Base-by-base conservation (phyloP, 2,797 vertebrate species). In the Anguilla megastoma region DNA sequence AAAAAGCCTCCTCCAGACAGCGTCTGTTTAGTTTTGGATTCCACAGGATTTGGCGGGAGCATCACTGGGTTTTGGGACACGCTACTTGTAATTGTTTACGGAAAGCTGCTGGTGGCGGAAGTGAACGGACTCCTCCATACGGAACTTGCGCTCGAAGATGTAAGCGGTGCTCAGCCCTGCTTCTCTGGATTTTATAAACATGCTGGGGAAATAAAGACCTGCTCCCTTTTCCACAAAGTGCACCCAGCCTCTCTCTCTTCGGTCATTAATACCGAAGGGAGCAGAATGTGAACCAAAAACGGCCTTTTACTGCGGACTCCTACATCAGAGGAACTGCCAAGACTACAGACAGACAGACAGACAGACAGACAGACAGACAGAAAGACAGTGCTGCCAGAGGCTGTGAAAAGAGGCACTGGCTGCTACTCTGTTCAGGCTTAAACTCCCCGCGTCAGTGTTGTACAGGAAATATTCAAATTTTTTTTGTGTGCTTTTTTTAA, bases 321-420 rank as follows among this genome's bases (percentile, higher is more conserved):
- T 69, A 84, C 58, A 84, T 87, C 58, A 60, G 74, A 85, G 63
- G 84, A 84, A 41, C 63, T 69, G 56, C 83, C 84, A 45, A 27
- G 33, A 80, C n/a, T 52, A 18, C 50, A 86, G 88, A 71, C 52
- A 21, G 56, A 58, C 54, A n/a, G n/a, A n/a, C n/a, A n/a, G n/a
- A n/a, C n/a, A 2, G 54, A 56, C 54, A 16, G 54, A 58, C 56
- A 58, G 56, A 58, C 56, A 54, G 52, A 54, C 52, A 10, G 52
- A 54, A 14, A 54, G 52, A 56, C n/a, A 0, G n/a, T 87, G 86
- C 89, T 91, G 90, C 89, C 89, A 89, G 87, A 87, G 90, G 89
- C 88, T 92, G 90, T 91, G 82, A 85, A 86, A 88, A 90, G 94
- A 91, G 93, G 94, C 94, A 94, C 94, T 93, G 95, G 94, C 90